Evolutionary conservation across 2,797 vertebrate species (phyloP).

Genomic region (Prunella strophiata): DNA sequence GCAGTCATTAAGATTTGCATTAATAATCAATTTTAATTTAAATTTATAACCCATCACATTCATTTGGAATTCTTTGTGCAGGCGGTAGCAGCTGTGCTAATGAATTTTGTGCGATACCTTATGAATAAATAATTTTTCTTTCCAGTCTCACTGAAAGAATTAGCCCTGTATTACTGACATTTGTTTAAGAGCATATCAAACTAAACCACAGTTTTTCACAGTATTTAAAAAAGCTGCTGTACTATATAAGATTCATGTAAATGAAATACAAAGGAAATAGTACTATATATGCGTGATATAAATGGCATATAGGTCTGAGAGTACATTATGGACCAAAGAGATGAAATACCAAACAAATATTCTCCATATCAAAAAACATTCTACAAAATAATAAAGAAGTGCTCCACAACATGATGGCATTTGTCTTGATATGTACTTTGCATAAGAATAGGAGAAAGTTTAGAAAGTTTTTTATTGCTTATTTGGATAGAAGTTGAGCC

Average conservation of each 20-base stretch:
- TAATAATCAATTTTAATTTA: constrained; percentile 72
- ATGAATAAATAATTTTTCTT: constrained; percentile 66
- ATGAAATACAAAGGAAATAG: background rate
- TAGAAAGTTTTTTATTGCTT: background rate
- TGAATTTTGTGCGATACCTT: constrained; percentile 53
- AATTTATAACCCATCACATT: constrained; percentile 61
- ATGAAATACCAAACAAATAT: background rate
- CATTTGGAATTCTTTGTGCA: constrained; percentile 67
- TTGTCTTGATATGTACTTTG: background rate
- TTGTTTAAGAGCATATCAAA: background rate
- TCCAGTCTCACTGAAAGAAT: background rate
- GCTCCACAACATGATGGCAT: background rate
- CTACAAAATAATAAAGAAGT: background rate
- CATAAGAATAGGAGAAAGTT: background rate
- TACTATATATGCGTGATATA: background rate
- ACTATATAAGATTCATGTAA: background rate
- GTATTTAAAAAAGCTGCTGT: background rate
- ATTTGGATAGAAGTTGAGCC: background rate
- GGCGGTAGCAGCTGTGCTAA: constrained; percentile 64
- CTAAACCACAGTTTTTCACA: background rate
- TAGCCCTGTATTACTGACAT: background rate
- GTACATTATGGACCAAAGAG: background rate
- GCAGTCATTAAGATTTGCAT: constrained; percentile 52
- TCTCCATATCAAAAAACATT: background rate
- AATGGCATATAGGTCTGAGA: background rate